Percentiles rank a stretch among this genome's conserved stretches.
phyloP scores from a whole-genome alignment of 2,888 invertebrate species.

The Ceramica pisi region DNA sequence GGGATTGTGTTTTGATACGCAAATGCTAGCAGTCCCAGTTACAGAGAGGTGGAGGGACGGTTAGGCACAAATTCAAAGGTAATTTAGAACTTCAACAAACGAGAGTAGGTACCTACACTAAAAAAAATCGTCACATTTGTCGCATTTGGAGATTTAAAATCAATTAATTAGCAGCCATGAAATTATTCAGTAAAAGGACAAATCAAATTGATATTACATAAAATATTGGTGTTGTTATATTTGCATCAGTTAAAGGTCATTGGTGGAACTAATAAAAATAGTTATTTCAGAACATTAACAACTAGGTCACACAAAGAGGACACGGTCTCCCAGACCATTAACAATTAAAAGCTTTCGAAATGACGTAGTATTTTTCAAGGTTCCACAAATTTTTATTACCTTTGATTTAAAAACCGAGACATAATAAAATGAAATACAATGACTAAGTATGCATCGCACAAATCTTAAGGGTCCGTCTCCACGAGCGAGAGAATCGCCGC shows the following conservation, averaged over 20 bases:
- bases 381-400: slow-evolving; percentile 1
- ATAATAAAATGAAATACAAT: not conserved
- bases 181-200: not conserved
- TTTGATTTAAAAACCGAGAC: not conserved
- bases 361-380: slow-evolving; percentile 19
- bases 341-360: slow-evolving; percentile 26
- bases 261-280: no score
- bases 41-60: not conserved
- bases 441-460: no score
- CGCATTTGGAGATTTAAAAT: no score
- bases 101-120: no score
- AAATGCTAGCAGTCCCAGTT: no score
- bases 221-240: not conserved
- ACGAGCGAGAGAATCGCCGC: no score
- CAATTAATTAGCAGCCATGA: not conserved
- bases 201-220: not conserved
- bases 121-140: no score
- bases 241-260: not conserved
- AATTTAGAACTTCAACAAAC: no score
- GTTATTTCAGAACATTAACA: not conserved
- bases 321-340: slow-evolving; percentile 25
- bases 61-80: no score
- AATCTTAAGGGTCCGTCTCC: no score
- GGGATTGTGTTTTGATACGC: slow-evolving; percentile 6
- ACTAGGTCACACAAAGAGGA: slow-evolving; percentile 17